Base-by-base conservation (phyloP, 2,797 vertebrate genomes). In the Macroramphosus scolopax region DNA sequence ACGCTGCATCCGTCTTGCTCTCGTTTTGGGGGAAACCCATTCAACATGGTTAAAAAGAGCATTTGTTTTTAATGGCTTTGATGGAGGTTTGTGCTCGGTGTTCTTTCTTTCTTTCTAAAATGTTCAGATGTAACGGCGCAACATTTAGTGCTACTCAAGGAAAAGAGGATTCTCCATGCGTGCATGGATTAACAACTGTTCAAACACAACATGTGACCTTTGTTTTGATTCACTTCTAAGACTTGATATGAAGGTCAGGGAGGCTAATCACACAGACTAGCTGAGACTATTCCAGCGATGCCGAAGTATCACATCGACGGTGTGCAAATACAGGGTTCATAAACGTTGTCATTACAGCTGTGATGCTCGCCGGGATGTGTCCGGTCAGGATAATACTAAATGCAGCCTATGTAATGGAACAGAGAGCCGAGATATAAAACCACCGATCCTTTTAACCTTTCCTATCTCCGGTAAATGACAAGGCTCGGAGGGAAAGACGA, bases 381-480 rank as follows among this genome's bases (percentile, higher is more conserved):
- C 63, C n/a, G 29, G 51, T 55, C 42, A 13, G 46, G 41, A 45
- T 73, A 64, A 75, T 31, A 30, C 58, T 75, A 63, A 64, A 77
- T 26, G 46, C 34, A 54, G 40, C 43, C 47, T 54, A 58, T 57
- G 59, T 63, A 78, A 77, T 68, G 61, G 51, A 53, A 63, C 62
- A 52, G 52, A 59, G 45, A 38, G 38, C 57, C 66, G 18, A 51
- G 65, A 54, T 45, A 64, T 77, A 66, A 80, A 84, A 70, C 39
- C 37, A 50, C 40, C 80, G 72, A 81, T 75, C 73, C 78, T 68
- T 83, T 85, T 76, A 83, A 82, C 82, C 83, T 85, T 77, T 78
- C 46, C 67, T 36, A 55, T 82, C 66, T 51, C 48, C 32, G 35
- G 48, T 48, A 80, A 78, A 80, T 65, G 44, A 71, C 64, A 48